Base-by-base conservation (phyloP, 2,113 vertebrate species). In the Carollia perspicillata region DNA sequence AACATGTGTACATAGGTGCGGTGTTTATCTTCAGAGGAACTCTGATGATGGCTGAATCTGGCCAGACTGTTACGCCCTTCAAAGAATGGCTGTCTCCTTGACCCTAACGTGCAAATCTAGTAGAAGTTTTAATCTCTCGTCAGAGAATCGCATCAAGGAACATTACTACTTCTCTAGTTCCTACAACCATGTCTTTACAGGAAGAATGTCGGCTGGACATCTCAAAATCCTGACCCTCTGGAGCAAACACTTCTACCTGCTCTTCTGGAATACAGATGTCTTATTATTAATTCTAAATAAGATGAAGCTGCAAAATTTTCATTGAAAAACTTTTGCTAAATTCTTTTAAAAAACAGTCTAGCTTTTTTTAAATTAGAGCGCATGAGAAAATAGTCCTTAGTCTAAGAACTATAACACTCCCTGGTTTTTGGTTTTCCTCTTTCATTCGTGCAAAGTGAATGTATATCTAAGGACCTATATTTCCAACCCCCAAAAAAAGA, bases 341-440 rank as follows among this genome's bases (percentile, higher is more conserved):
- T 95, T 83, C 60, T 91, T 65, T 81, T 35, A 65, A 42, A 94
- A 94, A 91, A 26, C 23, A 91, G 22, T 40, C 47, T 83, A 81
- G 7, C 23, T 35, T 74, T 60, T 60, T 60, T 11, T 75, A 51
- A 60, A 60, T 37, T 44, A 53, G 58, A 90, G 40, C 18, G 96
- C 68, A 17, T 16, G 42, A 72, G 74, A 85, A 80, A 23, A 2
- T 20, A 69, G 35, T 60, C 4, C 53, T 83, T 63, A 80, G 10
- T 86, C 72, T 77, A 51, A 85, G 30, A 84, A 63, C 33, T 77
- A 86, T 10, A 28, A 47, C 33, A 63, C 18, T 84, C 13, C 30
- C 30, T 84, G 51, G 33, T 80, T 92, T 84, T 75, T 58, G 10
- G 18, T 87, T 90, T 90, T 44, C 11, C 22, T 51, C 44, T 60